Conservation (phyloP, 1,140 invertebrate species). For the Megalopta genalis region DNA sequence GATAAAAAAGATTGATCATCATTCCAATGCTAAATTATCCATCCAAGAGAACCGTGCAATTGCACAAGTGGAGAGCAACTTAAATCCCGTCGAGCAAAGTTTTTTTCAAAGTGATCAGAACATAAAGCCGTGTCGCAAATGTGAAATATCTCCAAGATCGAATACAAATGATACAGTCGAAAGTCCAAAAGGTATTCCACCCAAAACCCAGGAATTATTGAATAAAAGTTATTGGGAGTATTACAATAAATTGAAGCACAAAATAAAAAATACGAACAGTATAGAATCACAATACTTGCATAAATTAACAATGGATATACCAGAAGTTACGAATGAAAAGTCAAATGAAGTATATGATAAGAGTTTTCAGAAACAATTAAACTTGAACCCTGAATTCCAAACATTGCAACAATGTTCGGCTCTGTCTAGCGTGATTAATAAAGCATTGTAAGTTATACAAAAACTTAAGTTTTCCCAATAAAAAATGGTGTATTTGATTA, state of each 20-base stretch:
- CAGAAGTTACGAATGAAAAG: constrained; percentile 51
- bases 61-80: background rate
- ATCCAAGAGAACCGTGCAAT: background rate
- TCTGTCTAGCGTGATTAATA: constrained; percentile 72
- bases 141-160: constrained; percentile 31
- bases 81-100: constrained; percentile 17
- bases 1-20: constrained; percentile 4
- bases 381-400: constrained; percentile 53
- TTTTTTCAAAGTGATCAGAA: background rate
- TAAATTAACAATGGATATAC: constrained; percentile 53
- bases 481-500: background rate
- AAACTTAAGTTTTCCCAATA: background rate
- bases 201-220: constrained; percentile 68
- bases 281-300: constrained; percentile 52
- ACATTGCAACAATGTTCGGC: constrained; percentile 69
- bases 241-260: constrained; percentile 67
- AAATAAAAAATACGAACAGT: constrained; percentile 22
- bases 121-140: constrained; percentile 2
- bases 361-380: constrained; percentile 14
- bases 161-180: constrained; percentile 27
- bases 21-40: constrained; percentile 8
- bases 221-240: constrained; percentile 73
- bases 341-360: constrained; percentile 3
- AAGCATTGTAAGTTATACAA: constrained; percentile 62
- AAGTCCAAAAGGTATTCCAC: constrained; percentile 57